A percentile compares a stretch with the other conserved stretches of the same genome.
Conservation (phyloP, 1,140 invertebrate species). For the Penaeus indicus region DNA sequence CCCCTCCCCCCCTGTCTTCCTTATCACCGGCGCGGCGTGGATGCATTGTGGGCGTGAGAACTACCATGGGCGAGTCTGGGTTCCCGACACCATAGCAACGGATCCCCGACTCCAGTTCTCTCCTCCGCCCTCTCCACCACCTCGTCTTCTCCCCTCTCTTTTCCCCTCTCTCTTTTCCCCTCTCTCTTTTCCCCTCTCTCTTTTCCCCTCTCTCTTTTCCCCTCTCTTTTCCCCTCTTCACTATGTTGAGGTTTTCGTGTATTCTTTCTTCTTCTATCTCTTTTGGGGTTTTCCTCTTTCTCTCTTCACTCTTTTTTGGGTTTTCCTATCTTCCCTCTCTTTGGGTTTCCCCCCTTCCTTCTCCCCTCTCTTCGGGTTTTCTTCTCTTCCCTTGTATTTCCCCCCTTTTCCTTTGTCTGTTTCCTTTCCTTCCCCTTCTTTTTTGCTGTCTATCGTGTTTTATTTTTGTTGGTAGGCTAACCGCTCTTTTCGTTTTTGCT, state of each 20-base stretch:
- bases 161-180: not conserved
- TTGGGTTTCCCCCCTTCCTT: not conserved
- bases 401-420: not conserved
- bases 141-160: not conserved
- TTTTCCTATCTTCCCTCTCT: not conserved
- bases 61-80: too few species aligned
- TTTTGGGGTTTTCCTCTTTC: not conserved
- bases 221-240: not conserved
- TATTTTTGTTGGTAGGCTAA: not conserved
- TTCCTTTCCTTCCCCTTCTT: not conserved
- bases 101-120: not conserved
- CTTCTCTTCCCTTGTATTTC: too few species aligned
- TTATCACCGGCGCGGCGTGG: not conserved
- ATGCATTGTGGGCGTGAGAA: too few species aligned
- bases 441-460: not conserved
- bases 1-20: conserved; percentile 4
- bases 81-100: too few species aligned
- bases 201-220: not conserved
- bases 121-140: not conserved
- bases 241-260: too few species aligned
- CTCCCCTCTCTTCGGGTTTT: not conserved
- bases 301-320: not conserved
- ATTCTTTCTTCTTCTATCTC: not conserved
- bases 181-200: not conserved
- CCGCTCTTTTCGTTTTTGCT: not conserved